Base-by-base conservation (phyloP, 1,140 invertebrate species). In the Nephotettix cincticeps region DNA sequence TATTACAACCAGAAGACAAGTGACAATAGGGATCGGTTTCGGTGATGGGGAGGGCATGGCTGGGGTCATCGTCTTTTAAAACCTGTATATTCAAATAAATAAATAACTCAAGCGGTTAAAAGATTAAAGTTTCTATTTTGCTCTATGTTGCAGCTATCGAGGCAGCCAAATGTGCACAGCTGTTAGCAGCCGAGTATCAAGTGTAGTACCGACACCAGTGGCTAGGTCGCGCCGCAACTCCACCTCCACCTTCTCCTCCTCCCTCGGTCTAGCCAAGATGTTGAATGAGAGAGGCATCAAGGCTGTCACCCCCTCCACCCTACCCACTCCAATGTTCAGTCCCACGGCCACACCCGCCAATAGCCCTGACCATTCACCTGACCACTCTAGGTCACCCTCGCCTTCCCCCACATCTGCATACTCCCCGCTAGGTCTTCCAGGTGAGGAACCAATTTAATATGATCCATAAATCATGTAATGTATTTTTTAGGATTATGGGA, bases 271-370 rank as follows among this genome's bases (percentile, higher is more conserved):
- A 6, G 93, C 93, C 0, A 89, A 91, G 73, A 89, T 94, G 82
- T 80, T 95, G 11, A 90, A 93, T 71, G 93, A 94, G 78, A 83
- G 93, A 72, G 92, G 91, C 36, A 92, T 92, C 61, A 89, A 88
- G 78, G 90, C 89, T 51, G 87, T 87, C 0, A 90, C 88, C 21
- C 88, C 87, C 58, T 90, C 87, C 23, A 86, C 86, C 19, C 79
- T 89, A 0, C 85, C 86, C 36, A 90, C 91, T 0, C 91, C 91
- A 0, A 73, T 68, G 17, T 74, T 74, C 67, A 36, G 67, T 1
- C 91, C 93, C 2, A 93, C 93, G 0, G 89, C 92, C 0, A 94
- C 93, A 17, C 93, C 93, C 1, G 92, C 90, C 74, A 93, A 93
- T 73, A 93, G 89, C 81, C 90, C 91, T 1, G 87, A 88, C 86